A percentile compares a stretch with the other conserved stretches of the same genome.
Evolutionary conservation across 2,888 invertebrate genomes (phyloP).

Genomic region (Cataglyphis rosenhaueri): DNA sequence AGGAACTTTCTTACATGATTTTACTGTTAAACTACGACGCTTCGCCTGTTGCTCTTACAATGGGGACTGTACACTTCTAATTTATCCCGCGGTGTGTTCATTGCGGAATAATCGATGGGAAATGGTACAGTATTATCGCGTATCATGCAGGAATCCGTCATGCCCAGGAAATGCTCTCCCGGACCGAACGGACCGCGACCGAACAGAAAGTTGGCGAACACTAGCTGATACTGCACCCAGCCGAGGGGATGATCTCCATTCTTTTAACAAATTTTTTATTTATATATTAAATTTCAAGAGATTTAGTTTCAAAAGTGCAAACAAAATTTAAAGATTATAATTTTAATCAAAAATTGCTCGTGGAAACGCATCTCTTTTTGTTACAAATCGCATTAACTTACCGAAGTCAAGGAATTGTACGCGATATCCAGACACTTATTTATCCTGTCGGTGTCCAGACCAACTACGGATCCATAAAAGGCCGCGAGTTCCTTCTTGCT

Average conservation of each 20-base stretch:
- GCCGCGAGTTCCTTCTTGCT: constrained; percentile 89
- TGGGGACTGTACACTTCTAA: constrained; percentile 90
- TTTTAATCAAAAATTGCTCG: neutral
- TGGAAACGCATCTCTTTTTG: neutral
- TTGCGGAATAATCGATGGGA: constrained; percentile 91
- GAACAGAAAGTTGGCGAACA: constrained; percentile 91
- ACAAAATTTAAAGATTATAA: neutral
- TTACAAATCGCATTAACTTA: constrained; percentile 83
- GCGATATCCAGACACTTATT: constrained; percentile 90
- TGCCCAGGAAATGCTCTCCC: constrained; percentile 90
- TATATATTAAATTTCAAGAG: neutral
- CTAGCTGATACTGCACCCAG: constrained; percentile 90
- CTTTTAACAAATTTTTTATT: constrained; percentile 83
- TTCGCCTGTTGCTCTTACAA: constrained; percentile 90
- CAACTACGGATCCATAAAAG: constrained; percentile 91
- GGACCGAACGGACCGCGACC: constrained; percentile 92
- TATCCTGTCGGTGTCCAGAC: constrained; percentile 88
- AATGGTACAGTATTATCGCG: constrained; percentile 85
- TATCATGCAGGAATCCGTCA: constrained; percentile 73
- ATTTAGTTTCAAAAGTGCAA: neutral
- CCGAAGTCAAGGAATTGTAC: constrained; percentile 91
- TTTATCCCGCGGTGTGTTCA: constrained; percentile 90
- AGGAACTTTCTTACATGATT: constrained; percentile 34
- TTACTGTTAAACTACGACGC: constrained; percentile 88
- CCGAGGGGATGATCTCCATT: constrained; percentile 90